Evolutionary conservation across 1,140 invertebrate species (phyloP).

Genomic region (Leptopilina boulardi): DNA sequence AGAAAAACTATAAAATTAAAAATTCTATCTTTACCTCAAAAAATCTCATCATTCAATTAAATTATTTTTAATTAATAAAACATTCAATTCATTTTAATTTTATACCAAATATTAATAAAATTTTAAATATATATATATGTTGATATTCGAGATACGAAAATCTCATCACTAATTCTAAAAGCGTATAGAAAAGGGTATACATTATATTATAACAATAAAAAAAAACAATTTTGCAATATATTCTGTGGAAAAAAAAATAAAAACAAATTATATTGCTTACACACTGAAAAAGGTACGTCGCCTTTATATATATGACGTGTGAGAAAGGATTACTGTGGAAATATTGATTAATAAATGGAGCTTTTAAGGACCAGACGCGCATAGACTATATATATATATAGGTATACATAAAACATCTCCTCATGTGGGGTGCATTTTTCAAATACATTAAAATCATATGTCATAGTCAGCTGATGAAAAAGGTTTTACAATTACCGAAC

Average conservation of each 20-base stretch:
- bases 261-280: background rate
- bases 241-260: background rate
- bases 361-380: constrained; percentile 14
- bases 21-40: too few relatives aligned
- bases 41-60: too few relatives aligned
- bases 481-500: background rate
- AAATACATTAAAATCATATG: background rate
- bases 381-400: background rate
- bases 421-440: background rate
- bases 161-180: too few relatives aligned
- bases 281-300: background rate
- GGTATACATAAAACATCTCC: too few relatives aligned
- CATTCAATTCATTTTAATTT: too few relatives aligned
- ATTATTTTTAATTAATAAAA: too few relatives aligned
- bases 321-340: background rate
- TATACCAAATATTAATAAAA: too few relatives aligned
- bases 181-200: background rate
- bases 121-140: too few relatives aligned
- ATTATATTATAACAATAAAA: too few relatives aligned
- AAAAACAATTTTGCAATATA: background rate
- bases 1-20: too few relatives aligned
- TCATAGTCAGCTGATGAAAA: background rate
- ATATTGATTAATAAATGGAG: constrained; percentile 24
- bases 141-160: too few relatives aligned
- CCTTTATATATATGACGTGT: background rate